These are phyloP conservation scores for Grus americana DNA, from an alignment of 2,113 vertebrate genomes.

Conservation along the genomic window DNA sequence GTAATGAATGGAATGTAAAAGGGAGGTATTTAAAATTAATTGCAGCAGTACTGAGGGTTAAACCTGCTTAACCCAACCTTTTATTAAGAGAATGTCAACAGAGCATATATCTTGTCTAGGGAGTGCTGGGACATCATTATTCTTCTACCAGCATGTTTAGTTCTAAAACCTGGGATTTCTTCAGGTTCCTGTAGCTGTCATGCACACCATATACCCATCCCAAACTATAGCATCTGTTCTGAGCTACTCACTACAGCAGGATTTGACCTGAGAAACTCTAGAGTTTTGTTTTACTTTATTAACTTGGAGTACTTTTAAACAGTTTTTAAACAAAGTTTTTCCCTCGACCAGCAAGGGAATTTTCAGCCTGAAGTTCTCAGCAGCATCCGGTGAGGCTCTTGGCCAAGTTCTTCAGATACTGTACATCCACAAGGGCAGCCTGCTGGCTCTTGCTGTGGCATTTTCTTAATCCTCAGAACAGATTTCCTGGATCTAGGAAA, in stretches of 20 bases:
- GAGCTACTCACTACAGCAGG: slow-evolving; percentile 82
- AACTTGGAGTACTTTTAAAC: slow-evolving; percentile 73
- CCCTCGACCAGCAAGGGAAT: slow-evolving; percentile 86
- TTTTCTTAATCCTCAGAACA: slow-evolving; percentile 73
- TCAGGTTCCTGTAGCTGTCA: slow-evolving; percentile 57
- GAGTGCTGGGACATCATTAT: slow-evolving; percentile 1
- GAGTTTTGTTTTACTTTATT: slow-evolving; percentile 75
- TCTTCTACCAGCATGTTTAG: slow-evolving; percentile 38
- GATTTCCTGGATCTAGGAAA: slow-evolving; percentile 77
- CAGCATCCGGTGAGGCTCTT: slow-evolving; percentile 74
- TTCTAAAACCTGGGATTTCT: slow-evolving; percentile 58
- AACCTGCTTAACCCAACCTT: slow-evolving; percentile 75
- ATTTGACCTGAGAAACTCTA: slow-evolving; percentile 85
- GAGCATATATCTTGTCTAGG: slow-evolving; percentile 47
- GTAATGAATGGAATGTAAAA: slow-evolving; percentile 58
- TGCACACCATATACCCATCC: slow-evolving; percentile 58
- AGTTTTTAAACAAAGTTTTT: slow-evolving; percentile 71
- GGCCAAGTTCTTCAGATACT: slow-evolving; percentile 75
- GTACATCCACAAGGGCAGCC: slow-evolving; percentile 69
- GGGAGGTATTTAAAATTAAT: slow-evolving; percentile 75
- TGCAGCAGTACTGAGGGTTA: slow-evolving; percentile 76
- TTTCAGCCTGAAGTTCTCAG: slow-evolving; percentile 74
- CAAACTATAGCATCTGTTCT: slow-evolving; percentile 70
- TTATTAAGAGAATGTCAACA: slow-evolving; percentile 67
- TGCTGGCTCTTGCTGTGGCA: slow-evolving; percentile 62